A percentile compares a stretch with the other conserved stretches of the same genome.
Conservation (phyloP, 2,797 vertebrate species). For the Betta splendens region DNA sequence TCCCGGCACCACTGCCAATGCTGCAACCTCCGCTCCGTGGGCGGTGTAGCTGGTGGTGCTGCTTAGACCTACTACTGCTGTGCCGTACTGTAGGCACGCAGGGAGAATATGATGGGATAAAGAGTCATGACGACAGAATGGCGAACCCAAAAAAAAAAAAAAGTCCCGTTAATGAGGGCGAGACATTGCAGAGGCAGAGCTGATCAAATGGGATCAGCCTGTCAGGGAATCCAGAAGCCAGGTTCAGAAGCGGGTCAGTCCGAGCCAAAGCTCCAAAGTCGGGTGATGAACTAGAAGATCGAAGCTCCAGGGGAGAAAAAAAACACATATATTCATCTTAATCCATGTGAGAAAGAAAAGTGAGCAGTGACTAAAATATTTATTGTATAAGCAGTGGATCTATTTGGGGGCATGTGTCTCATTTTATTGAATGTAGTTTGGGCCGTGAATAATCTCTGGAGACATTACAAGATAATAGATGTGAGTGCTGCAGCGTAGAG, state of each 20-base stretch:
- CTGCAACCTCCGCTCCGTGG: slow-evolving; percentile 72
- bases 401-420: slow-evolving; percentile 40
- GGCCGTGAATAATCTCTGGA: slow-evolving; percentile 49
- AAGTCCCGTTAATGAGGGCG: slow-evolving; percentile 40
- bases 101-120: slow-evolving; percentile 18
- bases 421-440: slow-evolving; percentile 34
- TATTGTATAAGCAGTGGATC: slow-evolving; percentile 30
- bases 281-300: slow-evolving; percentile 16
- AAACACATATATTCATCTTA: slow-evolving; percentile 30
- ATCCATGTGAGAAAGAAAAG: slow-evolving; percentile 11
- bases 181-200: slow-evolving; percentile 32
- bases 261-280: slow-evolving; percentile 19
- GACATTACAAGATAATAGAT: slow-evolving; percentile 53
- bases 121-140: slow-evolving; percentile 31
- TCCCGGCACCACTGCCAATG: slow-evolving; percentile 53
- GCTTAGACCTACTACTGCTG: slow-evolving; percentile 54
- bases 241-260: slow-evolving; percentile 50
- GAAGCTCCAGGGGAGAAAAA: slow-evolving; percentile 12
- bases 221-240: slow-evolving; percentile 34
- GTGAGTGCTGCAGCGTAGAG: slow-evolving; percentile 39
- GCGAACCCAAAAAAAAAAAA: slow-evolving; percentile 24
- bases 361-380: slow-evolving; percentile 32
- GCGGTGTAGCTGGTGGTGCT: slow-evolving; percentile 58
- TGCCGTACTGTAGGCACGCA: slow-evolving; percentile 36
- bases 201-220: slow-evolving; percentile 55